phyloP scores from a whole-genome alignment of 2,888 invertebrate species.

The Yponomeuta cagnagella region DNA sequence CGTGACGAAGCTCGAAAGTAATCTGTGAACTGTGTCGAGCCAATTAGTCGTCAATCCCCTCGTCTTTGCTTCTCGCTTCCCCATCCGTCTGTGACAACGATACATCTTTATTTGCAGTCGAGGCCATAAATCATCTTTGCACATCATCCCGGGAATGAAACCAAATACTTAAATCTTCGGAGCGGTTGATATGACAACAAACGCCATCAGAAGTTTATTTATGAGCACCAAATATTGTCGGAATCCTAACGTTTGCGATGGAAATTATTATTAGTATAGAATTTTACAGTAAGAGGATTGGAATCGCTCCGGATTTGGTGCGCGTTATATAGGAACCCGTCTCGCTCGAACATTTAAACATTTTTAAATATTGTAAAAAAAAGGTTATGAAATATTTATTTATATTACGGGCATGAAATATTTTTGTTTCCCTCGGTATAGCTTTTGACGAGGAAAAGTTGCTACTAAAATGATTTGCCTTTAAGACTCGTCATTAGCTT shows the following conservation, averaged over 20 bases:
- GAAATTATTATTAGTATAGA: too few relatives aligned
- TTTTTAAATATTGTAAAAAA: too few relatives aligned
- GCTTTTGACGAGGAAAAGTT: not conserved
- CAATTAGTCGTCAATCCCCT: constrained; percentile 35
- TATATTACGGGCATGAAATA: too few relatives aligned
- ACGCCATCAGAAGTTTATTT: not conserved
- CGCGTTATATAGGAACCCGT: too few relatives aligned
- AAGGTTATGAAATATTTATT: too few relatives aligned
- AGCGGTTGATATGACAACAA: not conserved
- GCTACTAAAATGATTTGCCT: too few relatives aligned
- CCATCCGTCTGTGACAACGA: not conserved
- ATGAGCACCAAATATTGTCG: too few relatives aligned
- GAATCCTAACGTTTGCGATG: too few relatives aligned
- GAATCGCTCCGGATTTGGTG: too few relatives aligned
- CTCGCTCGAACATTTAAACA: too few relatives aligned
- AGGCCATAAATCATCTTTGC: not conserved
- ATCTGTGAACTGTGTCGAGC: constrained; percentile 28
- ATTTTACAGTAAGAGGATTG: too few relatives aligned
- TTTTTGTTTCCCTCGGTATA: too few relatives aligned
- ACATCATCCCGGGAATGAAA: not conserved
- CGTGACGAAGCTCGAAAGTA: constrained; percentile 24
- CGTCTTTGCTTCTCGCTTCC: constrained; percentile 6
- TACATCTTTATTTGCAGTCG: constrained; percentile 7
- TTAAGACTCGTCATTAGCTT: not conserved
- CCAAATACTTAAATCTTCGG: not conserved